Evolutionary conservation across 2,113 vertebrate genomes (phyloP).

Genomic region (Entomyzon cyanotis): DNA sequence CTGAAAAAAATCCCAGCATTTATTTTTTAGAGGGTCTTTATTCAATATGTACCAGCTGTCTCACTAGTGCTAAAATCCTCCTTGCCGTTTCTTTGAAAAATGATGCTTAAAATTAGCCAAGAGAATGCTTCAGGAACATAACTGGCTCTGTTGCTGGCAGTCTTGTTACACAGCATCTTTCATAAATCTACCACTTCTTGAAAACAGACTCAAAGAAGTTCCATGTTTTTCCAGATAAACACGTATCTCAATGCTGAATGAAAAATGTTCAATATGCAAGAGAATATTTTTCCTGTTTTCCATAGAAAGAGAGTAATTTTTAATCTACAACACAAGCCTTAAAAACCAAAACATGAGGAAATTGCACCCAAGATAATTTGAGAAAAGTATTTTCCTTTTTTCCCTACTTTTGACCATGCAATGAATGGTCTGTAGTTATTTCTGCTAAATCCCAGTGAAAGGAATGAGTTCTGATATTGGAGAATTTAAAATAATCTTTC

Average conservation of each 20-base stretch:
- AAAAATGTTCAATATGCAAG: background rate
- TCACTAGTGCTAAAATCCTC: background rate
- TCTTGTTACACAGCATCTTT: background rate
- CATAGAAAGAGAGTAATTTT: background rate
- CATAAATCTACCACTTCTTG: background rate
- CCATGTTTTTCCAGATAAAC: background rate
- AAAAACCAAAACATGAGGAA: background rate
- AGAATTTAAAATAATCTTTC: background rate
- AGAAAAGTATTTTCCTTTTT: background rate
- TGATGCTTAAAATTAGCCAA: background rate
- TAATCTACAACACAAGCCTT: background rate
- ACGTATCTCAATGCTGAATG: background rate
- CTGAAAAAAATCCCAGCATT: background rate
- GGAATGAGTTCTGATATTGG: background rate
- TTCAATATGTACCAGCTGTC: background rate
- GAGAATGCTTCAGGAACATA: background rate
- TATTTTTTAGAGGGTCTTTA: background rate
- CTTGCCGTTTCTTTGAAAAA: background rate
- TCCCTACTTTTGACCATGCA: background rate
- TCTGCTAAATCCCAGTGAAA: background rate
- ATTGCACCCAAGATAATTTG: background rate
- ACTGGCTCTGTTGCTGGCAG: background rate
- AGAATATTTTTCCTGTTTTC: background rate
- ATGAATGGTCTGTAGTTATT: background rate
- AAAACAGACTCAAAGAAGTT: background rate